Base-by-base conservation (phyloP, 2,113 vertebrate species). In the Steatornis caripensis region DNA sequence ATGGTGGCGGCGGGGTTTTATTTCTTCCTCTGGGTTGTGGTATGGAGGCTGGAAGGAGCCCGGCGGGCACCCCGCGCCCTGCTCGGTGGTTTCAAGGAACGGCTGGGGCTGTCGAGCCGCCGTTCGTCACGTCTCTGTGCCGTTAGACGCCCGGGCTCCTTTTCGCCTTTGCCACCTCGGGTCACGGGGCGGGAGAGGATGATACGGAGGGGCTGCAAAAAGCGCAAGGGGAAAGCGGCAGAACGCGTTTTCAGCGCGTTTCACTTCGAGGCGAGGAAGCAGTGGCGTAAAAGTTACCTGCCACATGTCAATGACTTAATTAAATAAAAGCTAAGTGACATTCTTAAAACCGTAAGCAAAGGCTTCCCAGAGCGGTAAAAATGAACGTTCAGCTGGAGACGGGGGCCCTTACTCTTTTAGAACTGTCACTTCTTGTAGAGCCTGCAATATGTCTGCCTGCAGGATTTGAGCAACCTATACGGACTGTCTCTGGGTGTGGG, bases 401-500 rank as follows among this genome's bases (percentile, higher is more conserved):
- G 27, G 51, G 49, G 71, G 5, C 21, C 11, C 4, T 34, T 36
- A 2, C 45, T 76, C 39, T 83, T 71, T 70, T 14, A 16, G 55
- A 83, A 43, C 66, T 94, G 93, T 91, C 89, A 92, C 75, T 87
- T 89, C 55, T 72, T 2, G 36, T 15, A 2, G 2, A 51, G 92
- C 26, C 92, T 22, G 89, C 86, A 83, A 84, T 83, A 92, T 84
- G 92, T 95, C 92, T 72, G 94, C 92, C 77, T 81, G 81, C 94
- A 29, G 93, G 80, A 55, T 41, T 2, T 5, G 41, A 72, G 89
- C 86, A 43, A 7, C 60, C 81, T 23, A 0, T 18, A 17, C 15
- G 32, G 90, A 3, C 87, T 27, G 79, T 7, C 65, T n/a, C 39
- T 36, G 90, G 76, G 39, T 81, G 94, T 48, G 93, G 89, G 89